Percentiles rank a stretch among this genome's conserved stretches.
phyloP scores from a whole-genome alignment of 2,888 invertebrate species.

The Dryococelus australis region DNA sequence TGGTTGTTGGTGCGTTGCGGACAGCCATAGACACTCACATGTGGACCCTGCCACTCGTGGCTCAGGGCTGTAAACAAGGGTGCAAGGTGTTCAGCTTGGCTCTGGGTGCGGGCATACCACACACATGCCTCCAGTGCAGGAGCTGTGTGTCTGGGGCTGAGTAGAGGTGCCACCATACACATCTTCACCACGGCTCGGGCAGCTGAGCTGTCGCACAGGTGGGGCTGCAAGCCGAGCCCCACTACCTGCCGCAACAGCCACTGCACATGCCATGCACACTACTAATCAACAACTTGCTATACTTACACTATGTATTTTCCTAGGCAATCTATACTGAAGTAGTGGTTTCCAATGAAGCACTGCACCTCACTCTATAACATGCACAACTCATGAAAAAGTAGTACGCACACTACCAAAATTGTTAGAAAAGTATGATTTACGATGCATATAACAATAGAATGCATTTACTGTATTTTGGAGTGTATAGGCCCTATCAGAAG shows the following conservation, averaged over 20 bases:
- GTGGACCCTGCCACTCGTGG: not conserved
- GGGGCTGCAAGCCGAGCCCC: not conserved
- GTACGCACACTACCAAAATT: too few relatives aligned
- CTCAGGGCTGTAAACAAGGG: not conserved
- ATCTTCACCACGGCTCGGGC: not conserved
- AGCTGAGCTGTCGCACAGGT: not conserved
- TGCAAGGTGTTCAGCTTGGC: not conserved
- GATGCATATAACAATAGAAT: too few relatives aligned
- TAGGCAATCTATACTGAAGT: too few relatives aligned
- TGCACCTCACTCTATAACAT: too few relatives aligned
- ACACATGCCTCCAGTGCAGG: not conserved
- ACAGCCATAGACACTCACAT: not conserved
- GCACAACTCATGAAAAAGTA: too few relatives aligned
- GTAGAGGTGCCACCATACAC: not conserved
- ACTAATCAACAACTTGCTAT: too few relatives aligned
- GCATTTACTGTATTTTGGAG: too few relatives aligned
- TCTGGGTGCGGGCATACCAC: not conserved
- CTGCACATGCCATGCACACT: not conserved
- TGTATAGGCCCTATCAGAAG: too few relatives aligned
- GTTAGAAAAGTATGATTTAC: too few relatives aligned
- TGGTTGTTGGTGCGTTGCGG: slow-evolving; percentile 2
- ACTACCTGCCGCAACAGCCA: not conserved
- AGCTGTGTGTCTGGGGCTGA: not conserved
- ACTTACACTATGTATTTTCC: too few relatives aligned
- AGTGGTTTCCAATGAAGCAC: too few relatives aligned